Base-by-base conservation (phyloP, 2,888 invertebrate species). In the Leucoptera coffeella region DNA sequence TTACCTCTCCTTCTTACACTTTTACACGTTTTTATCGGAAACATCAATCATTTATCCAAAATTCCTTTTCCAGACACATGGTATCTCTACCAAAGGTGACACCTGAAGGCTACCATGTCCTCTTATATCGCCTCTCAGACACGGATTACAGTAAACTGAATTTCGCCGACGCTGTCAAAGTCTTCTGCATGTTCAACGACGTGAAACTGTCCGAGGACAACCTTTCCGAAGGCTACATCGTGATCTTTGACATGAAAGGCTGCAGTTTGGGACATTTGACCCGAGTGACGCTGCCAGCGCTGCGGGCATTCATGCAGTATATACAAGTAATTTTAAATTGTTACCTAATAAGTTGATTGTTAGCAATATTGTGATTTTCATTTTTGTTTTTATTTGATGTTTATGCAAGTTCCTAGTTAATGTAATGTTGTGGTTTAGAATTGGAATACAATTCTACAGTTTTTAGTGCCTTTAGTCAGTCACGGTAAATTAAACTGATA, bases 131-230 rank as follows among this genome's bases (percentile, higher is more conserved):
- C 14, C 57, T 80, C 11, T 50, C 71, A 4, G 78, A 80, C 30
- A 64, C 57, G 23, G 80, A 80, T 51, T 76, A 77, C 38, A 74
- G 78, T 37, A 78, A 78, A 42, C 49, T 80, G 42, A 73, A 76
- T 41, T 80, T 80, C 41, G 73, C 67, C 10, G 79, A 80, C 36
- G 76, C 74, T 0, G 71, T 80, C 15, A 73, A 78, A 27, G 59
- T 71, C 26, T 80, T 80, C 50, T 80, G 79, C 48, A 79, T 80
- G 77, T 78, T 78, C 47, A 80, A 80, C 40, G 80, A 80, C 42
- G 60, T 77, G 32, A 69, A 78, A 31, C 46, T 80, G 23, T 78
- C 79, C 0, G 80, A 27, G 11, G 26, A 27, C 11, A 14, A 71
- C 11, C 26, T 34, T 26, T 11, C 52, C 52, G n/a, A 43, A 71